Conservation (phyloP, 2,797 vertebrate genomes). For the Pangasius krempfi region DNA sequence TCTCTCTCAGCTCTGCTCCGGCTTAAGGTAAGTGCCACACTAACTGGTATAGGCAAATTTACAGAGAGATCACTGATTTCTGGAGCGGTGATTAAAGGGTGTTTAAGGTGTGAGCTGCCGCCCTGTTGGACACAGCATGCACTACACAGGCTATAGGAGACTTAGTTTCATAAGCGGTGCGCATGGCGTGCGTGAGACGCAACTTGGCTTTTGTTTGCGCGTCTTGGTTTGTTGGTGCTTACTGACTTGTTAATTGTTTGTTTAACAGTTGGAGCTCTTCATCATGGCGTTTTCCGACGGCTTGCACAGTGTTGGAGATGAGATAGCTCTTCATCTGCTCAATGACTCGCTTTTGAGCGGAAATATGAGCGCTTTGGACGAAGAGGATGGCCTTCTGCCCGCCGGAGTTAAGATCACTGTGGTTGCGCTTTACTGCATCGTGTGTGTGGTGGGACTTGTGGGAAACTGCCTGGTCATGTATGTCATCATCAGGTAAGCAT, state of each 20-base stretch:
- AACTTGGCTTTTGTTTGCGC: constrained; percentile 2
- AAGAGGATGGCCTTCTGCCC: constrained; percentile 70
- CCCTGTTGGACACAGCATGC: not conserved
- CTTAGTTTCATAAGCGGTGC: not conserved
- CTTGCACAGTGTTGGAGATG: constrained; percentile 68
- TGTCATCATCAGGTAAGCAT: constrained; percentile 84
- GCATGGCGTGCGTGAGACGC: constrained; percentile 3
- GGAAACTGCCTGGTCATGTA: constrained; percentile 81
- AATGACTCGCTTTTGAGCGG: constrained; percentile 75
- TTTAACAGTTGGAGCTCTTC: not conserved
- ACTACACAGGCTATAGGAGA: not conserved
- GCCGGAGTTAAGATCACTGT: constrained; percentile 82
- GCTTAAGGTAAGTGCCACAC: not conserved
- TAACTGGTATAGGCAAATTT: not conserved
- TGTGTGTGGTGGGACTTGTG: constrained; percentile 83
- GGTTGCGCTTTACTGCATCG: constrained; percentile 82
- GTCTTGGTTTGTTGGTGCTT: not conserved
- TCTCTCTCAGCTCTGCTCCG: not conserved
- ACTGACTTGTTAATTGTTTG: constrained; percentile 1
- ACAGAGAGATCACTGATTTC: not conserved
- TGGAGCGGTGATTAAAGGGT: not conserved
- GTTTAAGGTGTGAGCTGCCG: not conserved
- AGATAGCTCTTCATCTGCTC: constrained; percentile 70
- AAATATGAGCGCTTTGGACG: constrained; percentile 75
- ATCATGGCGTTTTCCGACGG: constrained; percentile 77